Conservation (phyloP, 2,797 vertebrate genomes). For the Nyctalus aviator region DNA sequence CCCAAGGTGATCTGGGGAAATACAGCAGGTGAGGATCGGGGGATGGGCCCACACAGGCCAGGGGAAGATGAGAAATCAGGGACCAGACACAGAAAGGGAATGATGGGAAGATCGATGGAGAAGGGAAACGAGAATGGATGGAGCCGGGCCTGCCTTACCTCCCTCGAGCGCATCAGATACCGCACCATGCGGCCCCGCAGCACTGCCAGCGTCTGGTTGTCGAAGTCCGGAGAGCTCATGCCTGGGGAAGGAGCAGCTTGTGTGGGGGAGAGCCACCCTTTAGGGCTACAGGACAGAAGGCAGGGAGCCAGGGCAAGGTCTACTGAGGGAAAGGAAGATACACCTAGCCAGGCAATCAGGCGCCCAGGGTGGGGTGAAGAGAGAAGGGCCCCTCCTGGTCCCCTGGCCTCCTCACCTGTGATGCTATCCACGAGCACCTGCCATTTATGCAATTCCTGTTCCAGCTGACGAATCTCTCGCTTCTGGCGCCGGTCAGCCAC, state of each 20-base stretch:
- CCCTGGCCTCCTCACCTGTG: constrained; percentile 89
- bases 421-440: constrained; percentile 97
- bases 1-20: constrained; percentile 94
- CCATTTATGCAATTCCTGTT: constrained; percentile 97
- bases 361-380: rapidly evolving
- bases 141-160: constrained; percentile 87
- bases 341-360: neutral
- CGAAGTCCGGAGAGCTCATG: constrained; percentile 97
- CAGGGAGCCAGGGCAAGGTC: neutral
- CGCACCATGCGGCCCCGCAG: constrained; percentile 97
- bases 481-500: constrained; percentile 97
- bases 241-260: constrained; percentile 85
- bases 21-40: neutral
- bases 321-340: neutral
- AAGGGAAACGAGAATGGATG: rapidly evolving
- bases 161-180: constrained; percentile 97
- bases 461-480: constrained; percentile 95
- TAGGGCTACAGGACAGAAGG: neutral
- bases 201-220: constrained; percentile 97
- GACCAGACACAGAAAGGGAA: neutral
- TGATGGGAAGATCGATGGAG: neutral
- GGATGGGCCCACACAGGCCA: neutral
- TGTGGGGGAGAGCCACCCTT: neutral
- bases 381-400: neutral
- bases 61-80: neutral